A percentile compares a stretch with the other conserved stretches of the same genome.
phyloP scores from a whole-genome alignment of 2,113 vertebrate genomes.

The Corydoras maculifer region DNA sequence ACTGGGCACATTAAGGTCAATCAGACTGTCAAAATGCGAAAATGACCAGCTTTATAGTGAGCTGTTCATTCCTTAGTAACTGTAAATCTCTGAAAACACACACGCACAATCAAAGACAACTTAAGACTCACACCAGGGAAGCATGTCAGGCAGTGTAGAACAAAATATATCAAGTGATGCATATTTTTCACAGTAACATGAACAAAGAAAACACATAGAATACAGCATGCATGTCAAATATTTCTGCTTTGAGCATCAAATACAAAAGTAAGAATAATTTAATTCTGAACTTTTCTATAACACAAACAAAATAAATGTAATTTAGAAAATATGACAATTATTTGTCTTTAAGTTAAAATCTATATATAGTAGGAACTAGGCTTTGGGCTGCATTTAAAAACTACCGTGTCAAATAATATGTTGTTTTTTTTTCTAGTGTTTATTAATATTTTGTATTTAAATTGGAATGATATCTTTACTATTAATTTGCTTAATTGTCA shows the following conservation, averaged over 20 bases:
- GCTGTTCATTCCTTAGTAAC: conserved; percentile 13
- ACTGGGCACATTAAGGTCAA: background rate
- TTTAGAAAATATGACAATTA: too few species aligned
- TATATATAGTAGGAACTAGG: too few species aligned
- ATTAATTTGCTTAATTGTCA: too few species aligned
- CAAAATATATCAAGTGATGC: background rate
- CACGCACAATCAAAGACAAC: conserved; percentile 22
- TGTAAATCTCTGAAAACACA: background rate
- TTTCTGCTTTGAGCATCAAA: background rate
- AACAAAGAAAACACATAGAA: background rate
- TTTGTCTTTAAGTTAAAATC: too few species aligned
- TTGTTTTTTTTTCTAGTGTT: too few species aligned
- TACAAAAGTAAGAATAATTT: too few species aligned
- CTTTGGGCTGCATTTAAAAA: too few species aligned
- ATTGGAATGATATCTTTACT: too few species aligned
- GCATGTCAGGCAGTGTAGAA: background rate
- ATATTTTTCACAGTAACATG: conserved; percentile 3
- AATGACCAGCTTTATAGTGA: conserved; percentile 2
- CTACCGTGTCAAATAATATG: too few species aligned
- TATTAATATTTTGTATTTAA: too few species aligned
- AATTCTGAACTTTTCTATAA: too few species aligned
- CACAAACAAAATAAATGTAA: too few species aligned
- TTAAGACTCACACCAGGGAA: conserved; percentile 17
- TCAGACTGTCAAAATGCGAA: background rate
- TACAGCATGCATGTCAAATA: background rate